phyloP scores from a whole-genome alignment of 2,113 vertebrate genomes.

The Camarhynchus parvulus region DNA sequence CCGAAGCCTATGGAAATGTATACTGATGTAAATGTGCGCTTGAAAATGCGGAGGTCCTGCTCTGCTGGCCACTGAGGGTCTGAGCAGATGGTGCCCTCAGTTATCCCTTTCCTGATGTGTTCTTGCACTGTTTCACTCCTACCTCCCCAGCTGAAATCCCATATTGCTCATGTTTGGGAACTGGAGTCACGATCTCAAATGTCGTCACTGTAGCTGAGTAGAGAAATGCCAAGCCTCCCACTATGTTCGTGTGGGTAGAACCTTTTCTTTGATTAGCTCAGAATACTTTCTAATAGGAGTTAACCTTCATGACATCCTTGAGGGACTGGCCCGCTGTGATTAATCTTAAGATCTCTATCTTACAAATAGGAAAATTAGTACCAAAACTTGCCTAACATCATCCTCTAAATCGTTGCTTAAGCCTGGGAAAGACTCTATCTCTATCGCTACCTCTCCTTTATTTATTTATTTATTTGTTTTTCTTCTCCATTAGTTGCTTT shows the following conservation, averaged over 20 bases:
- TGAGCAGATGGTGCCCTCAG: neutral
- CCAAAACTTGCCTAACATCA: neutral
- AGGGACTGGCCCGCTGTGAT: neutral
- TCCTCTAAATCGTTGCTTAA: neutral
- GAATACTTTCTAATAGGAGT: slow-evolving; percentile 31
- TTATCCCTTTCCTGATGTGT: neutral
- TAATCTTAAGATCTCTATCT: neutral
- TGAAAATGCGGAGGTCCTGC: neutral
- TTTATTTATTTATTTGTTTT: neutral
- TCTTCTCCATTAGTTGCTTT: neutral
- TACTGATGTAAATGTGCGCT: neutral
- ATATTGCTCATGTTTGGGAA: slow-evolving; percentile 40
- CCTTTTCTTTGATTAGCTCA: slow-evolving; percentile 44
- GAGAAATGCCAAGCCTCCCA: slow-evolving; percentile 60
- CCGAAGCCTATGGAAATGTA: neutral
- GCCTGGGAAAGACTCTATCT: neutral
- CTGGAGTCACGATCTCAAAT: slow-evolving; percentile 44
- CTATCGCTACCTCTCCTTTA: neutral
- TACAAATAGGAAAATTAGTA: slow-evolving; percentile 28
- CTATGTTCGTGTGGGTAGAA: slow-evolving; percentile 34
- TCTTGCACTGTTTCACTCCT: neutral
- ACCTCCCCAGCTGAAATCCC: neutral
- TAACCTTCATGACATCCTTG: slow-evolving; percentile 27
- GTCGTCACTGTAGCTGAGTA: neutral
- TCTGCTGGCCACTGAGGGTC: neutral